phyloP scores from a whole-genome alignment of 2,888 invertebrate genomes.

The Lasioglossum pauxillum region DNA sequence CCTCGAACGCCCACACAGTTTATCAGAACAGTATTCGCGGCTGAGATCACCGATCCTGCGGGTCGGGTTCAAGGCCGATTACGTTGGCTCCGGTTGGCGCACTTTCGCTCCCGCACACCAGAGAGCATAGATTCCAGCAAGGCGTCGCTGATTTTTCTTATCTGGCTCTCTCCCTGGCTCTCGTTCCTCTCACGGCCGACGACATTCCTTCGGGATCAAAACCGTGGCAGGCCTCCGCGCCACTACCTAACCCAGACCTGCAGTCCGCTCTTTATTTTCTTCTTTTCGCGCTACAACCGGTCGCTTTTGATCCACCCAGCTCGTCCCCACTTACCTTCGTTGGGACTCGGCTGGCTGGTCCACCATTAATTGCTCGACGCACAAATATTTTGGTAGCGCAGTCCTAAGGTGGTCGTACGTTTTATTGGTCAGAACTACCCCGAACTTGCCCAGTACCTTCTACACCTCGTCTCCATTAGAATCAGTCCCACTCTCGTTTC shows the following conservation, averaged over 20 bases:
- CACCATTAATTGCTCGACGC: not conserved
- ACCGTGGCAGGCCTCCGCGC: conserved; percentile 44
- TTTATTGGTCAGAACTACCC: no score
- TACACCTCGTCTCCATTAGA: no score
- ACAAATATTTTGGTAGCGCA: not conserved
- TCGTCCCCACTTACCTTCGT: not conserved
- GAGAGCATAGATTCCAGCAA: conserved; percentile 48
- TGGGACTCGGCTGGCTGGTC: not conserved
- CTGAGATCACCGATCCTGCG: conserved; percentile 67
- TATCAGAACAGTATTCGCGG: conserved; percentile 54
- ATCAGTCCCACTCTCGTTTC: no score
- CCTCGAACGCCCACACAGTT: conserved; percentile 48
- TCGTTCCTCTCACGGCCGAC: conserved; percentile 74
- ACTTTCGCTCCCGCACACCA: conserved; percentile 53
- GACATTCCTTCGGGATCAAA: conserved; percentile 76
- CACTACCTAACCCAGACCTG: not conserved
- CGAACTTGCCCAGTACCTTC: no score
- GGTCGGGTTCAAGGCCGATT: conserved; percentile 67
- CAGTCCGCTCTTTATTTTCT: conserved; percentile 1
- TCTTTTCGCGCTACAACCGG: conserved; percentile 14
- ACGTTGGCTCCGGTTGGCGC: conserved; percentile 43
- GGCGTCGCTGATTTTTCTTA: conserved; percentile 50
- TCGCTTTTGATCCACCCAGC: conserved; percentile 27
- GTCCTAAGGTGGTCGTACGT: no score
- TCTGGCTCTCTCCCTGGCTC: conserved; percentile 43